phyloP scores from a whole-genome alignment of 2,113 vertebrate genomes.

The Emydocephalus ijimae region DNA sequence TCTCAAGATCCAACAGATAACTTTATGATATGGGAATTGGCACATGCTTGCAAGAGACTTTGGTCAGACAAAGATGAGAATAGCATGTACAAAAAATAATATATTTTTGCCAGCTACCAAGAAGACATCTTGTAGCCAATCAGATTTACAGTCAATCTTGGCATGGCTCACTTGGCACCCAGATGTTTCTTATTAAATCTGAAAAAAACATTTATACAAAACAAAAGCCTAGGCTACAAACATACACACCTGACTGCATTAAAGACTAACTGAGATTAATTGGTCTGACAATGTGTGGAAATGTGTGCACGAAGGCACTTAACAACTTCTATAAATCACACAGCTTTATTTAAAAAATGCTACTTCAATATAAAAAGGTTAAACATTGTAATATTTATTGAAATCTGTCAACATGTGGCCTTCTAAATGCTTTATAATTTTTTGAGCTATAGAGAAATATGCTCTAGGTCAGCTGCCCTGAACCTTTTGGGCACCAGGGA shows the following conservation, averaged over 20 bases:
- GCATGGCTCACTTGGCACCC: slow-evolving; percentile 48
- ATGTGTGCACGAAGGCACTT: slow-evolving; percentile 40
- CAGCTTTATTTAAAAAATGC: background rate
- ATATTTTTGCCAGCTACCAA: slow-evolving; percentile 41
- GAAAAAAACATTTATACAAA: slow-evolving; percentile 45
- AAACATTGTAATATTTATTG: background rate
- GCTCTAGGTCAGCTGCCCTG: background rate
- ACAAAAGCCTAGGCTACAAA: slow-evolving; percentile 40
- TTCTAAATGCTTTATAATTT: background rate
- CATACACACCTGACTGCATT: slow-evolving; percentile 49
- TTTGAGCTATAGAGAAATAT: background rate
- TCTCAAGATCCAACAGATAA: background rate
- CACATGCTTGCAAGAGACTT: background rate
- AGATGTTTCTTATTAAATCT: slow-evolving; percentile 62
- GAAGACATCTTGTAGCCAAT: slow-evolving; percentile 49
- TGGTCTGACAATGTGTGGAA: slow-evolving; percentile 54
- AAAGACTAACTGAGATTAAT: slow-evolving; percentile 50
- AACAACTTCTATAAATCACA: slow-evolving; percentile 42
- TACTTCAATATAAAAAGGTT: slow-evolving; percentile 2
- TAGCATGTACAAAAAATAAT: background rate
- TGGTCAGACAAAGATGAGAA: background rate
- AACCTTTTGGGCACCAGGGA: background rate
- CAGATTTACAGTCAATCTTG: slow-evolving; percentile 13
- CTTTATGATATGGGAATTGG: background rate
- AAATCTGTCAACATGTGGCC: background rate